A percentile compares a stretch with the other conserved stretches of the same genome.
phyloP scores from a whole-genome alignment of 2,888 invertebrate genomes.

The Endomychus coccineus region DNA sequence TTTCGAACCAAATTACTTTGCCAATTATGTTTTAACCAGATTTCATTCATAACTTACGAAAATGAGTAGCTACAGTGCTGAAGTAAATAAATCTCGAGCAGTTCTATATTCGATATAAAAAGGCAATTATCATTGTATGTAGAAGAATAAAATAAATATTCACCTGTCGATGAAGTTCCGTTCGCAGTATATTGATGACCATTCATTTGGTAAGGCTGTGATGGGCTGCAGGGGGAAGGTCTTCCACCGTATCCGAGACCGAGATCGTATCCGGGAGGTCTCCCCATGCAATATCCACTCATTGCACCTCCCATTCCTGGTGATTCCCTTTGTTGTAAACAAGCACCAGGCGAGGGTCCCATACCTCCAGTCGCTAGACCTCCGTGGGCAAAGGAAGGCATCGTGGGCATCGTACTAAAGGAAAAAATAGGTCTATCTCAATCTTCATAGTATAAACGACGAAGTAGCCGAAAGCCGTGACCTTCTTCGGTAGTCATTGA shows the following conservation, averaged over 20 bases:
- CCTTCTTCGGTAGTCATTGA: no score
- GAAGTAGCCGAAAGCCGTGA: no score
- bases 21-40: no score
- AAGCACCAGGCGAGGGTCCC: slow-evolving; percentile 50
- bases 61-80: no score
- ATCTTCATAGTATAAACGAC: no score
- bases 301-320: slow-evolving; percentile 42
- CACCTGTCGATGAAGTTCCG: slow-evolving; percentile 51
- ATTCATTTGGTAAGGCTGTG: slow-evolving; percentile 58
- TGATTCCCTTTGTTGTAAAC: slow-evolving; percentile 52
- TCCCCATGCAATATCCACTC: slow-evolving; percentile 49
- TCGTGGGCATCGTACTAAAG: slow-evolving; percentile 52
- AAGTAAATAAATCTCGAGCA: no score
- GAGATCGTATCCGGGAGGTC: slow-evolving; percentile 50
- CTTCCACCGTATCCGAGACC: slow-evolving; percentile 51
- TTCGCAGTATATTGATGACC: slow-evolving; percentile 48
- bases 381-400: slow-evolving; percentile 49
- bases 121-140: no score
- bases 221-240: slow-evolving; percentile 59
- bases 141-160: no score
- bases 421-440: slow-evolving; percentile 13
- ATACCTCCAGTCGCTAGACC: slow-evolving; percentile 36
- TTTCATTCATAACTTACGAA: no score
- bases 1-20: no score
- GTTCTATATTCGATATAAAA: no score